Conservation (phyloP, 2,113 vertebrate genomes). For the Thryonomys swinderianus region DNA sequence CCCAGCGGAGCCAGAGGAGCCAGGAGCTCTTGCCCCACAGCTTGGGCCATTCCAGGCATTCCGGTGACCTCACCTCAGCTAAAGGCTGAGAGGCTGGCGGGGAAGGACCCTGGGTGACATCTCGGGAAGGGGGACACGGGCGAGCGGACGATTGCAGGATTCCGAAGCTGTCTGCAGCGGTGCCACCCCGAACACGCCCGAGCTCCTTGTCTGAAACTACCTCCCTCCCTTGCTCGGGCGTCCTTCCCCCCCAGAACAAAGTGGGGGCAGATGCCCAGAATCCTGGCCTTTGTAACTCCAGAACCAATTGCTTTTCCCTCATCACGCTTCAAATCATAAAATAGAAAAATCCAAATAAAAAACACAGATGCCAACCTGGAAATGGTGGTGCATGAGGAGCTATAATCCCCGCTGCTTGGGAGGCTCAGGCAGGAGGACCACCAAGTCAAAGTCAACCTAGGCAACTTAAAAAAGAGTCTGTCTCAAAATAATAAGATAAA, state of each 20-base stretch:
- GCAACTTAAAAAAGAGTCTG: neutral
- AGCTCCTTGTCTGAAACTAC: neutral
- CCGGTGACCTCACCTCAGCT: slow-evolving; percentile 57
- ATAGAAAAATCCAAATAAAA: neutral
- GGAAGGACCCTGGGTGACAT: neutral
- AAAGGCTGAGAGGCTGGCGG: slow-evolving; percentile 1
- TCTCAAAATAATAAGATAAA: neutral
- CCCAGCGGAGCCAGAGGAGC: neutral
- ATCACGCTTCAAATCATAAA: neutral
- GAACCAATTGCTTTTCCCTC: neutral
- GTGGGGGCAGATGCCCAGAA: neutral
- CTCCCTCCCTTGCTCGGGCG: neutral
- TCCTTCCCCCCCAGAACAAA: neutral
- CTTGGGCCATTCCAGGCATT: neutral
- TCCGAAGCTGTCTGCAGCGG: neutral
- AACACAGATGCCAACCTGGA: neutral
- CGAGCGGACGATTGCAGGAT: neutral
- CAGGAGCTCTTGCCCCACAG: neutral
- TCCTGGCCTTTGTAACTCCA: neutral
- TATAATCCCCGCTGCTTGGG: neutral
- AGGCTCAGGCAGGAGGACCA: neutral
- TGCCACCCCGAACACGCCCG: no score
- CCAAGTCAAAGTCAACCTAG: neutral
- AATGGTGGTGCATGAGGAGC: neutral
- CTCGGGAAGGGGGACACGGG: neutral